Base-by-base conservation (phyloP, 2,797 vertebrate species). In the Myotis findleyi region DNA sequence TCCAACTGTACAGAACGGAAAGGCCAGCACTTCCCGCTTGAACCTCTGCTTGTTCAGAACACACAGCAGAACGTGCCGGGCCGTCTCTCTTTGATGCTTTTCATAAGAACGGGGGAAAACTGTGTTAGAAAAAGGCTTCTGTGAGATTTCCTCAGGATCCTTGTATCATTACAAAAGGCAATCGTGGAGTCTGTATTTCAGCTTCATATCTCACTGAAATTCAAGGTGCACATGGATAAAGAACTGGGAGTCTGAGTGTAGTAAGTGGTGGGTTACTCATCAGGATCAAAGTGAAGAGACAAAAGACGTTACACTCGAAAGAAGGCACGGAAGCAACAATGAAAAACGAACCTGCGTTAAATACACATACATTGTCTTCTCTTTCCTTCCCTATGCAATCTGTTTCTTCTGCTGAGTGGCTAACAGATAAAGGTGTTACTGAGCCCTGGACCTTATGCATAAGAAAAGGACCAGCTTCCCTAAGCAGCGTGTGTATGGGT, bases 81-180 rank as follows among this genome's bases (percentile, higher is more conserved):
- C 79, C 84, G 59, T 59, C 38, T 87, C 72, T 89, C 17, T 72
- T 86, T 83, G 12, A 76, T 81, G 81, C 76, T 93, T 92, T 77
- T 81, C 62, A 12, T 91, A 93, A 93, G 93, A 90, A 94, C 79
- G 80, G 87, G 87, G 87, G 87, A 47, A 91, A 68, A 81, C 12
- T 4, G 4, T 4, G 4, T 85, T 79, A 85, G 53, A 79, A 91
- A 93, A 95, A 62, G 62, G 55, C 44, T 77, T 53, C 62, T 20
- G 1, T 87, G 80, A 68, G n/a, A 75, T 83, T 94, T 93, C 91
- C 81, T 91, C 64, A 55, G 88, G 69, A 92, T 71, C 51, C 77
- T 41, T 77, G 0, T 59, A 7, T 76, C 47, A 14, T 55, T 82
- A 77, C 20, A 86, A 79, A 88, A 83, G 62, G 27, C 23, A 90